A percentile compares a stretch with the other conserved stretches of the same genome.
phyloP scores from a whole-genome alignment of 1,140 invertebrate genomes.

The Lepidurus packardi region DNA sequence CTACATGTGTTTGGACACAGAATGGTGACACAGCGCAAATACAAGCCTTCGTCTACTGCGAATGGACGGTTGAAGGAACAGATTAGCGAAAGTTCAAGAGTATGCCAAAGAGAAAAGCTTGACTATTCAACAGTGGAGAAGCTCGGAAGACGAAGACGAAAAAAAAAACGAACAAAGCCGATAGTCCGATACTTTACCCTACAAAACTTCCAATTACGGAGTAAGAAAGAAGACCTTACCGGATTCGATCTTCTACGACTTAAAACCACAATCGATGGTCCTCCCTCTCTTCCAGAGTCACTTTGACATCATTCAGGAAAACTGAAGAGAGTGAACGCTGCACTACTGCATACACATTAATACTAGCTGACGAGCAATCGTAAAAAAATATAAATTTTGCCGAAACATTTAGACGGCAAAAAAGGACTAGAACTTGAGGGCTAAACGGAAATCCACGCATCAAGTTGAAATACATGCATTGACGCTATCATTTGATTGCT shows the following conservation, averaged over 20 bases:
- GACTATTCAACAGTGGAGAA: neutral
- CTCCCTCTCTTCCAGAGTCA: neutral
- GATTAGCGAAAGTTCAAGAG: neutral
- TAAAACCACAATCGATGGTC: neutral
- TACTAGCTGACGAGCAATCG: neutral
- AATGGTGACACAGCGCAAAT: no score
- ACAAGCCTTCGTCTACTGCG: no score
- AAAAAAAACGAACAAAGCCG: neutral
- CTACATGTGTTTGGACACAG: no score
- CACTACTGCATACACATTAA: neutral
- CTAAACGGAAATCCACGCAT: neutral
- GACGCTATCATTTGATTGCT: slow-evolving; percentile 10
- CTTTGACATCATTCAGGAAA: neutral
- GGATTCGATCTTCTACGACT: neutral
- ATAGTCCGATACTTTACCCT: neutral
- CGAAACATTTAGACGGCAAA: neutral
- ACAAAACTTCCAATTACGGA: slow-evolving; percentile 11
- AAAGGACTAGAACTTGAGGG: neutral
- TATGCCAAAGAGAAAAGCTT: neutral
- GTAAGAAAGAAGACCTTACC: neutral
- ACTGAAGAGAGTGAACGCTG: neutral
- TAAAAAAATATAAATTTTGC: neutral
- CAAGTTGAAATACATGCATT: neutral
- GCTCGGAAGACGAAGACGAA: neutral
- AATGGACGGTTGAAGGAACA: no score